Conservation (phyloP, 2,888 invertebrate species). For the Lochmaea crataegi region DNA sequence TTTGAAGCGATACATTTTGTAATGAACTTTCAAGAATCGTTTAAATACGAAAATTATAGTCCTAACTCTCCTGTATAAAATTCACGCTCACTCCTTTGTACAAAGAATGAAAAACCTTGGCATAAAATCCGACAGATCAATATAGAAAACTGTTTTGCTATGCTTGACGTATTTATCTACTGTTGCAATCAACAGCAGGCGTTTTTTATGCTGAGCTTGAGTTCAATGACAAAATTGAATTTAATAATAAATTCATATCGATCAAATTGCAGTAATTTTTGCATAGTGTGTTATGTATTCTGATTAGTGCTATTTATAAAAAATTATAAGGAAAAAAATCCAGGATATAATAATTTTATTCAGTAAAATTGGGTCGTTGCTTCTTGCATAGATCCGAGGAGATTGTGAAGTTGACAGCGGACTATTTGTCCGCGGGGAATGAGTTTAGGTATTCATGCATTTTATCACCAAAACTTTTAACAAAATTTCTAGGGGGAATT, state of each 20-base stretch:
- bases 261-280: background rate
- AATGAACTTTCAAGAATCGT: no score
- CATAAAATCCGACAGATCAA: background rate
- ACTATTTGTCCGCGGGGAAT: background rate
- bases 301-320: background rate
- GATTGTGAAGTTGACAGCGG: background rate
- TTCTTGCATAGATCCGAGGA: background rate
- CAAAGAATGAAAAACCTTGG: background rate
- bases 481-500: background rate
- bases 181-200: background rate
- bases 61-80: background rate
- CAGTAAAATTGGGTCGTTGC: background rate
- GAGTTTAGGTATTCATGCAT: slow-evolving; percentile 1
- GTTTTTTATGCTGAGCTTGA: background rate
- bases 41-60: no score
- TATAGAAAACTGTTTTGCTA: background rate
- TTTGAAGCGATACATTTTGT: no score
- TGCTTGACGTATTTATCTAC: background rate
- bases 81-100: background rate
- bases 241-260: background rate
- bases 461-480: slow-evolving; percentile 6
- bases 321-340: background rate
- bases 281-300: background rate
- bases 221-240: background rate
- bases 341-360: background rate